These are phyloP conservation scores for Camptogramma bilineatum DNA, from an alignment of 2,888 invertebrate species.

Conservation along the genomic window DNA sequence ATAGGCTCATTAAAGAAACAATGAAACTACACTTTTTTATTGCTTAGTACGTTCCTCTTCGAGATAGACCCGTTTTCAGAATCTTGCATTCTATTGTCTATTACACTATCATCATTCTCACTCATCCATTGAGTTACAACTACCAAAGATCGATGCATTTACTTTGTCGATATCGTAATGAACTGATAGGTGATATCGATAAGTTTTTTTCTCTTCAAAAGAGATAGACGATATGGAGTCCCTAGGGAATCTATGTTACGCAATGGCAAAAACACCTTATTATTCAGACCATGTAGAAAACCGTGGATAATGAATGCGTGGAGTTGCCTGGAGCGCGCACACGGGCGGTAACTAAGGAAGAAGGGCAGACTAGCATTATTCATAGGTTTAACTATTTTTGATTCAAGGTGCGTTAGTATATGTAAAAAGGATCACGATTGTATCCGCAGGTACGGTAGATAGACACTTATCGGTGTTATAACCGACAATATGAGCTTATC, in stretches of 20 bases:
- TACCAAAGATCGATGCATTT: background rate
- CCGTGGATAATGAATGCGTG: background rate
- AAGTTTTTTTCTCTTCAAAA: background rate
- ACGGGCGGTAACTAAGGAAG: background rate
- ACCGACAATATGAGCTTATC: too few relatives aligned
- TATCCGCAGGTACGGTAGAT: too few relatives aligned
- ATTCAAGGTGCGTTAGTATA: background rate
- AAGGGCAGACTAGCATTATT: background rate
- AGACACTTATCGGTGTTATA: too few relatives aligned
- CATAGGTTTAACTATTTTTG: background rate
- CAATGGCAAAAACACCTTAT: background rate
- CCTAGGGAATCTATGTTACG: background rate
- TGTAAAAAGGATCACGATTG: too few relatives aligned
- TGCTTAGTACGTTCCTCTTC: background rate
- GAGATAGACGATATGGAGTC: background rate
- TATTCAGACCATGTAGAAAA: background rate
- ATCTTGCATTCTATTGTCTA: background rate
- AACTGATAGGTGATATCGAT: too few relatives aligned
- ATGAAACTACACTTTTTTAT: background rate
- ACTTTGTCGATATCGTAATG: background rate
- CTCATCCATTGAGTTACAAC: too few relatives aligned
- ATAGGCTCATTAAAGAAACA: background rate
- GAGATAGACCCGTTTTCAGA: background rate
- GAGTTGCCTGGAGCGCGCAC: background rate
- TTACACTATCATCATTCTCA: too few relatives aligned